These are phyloP conservation scores for Crocallis elinguaria DNA, from an alignment of 2,888 invertebrate species.

Conservation along the genomic window DNA sequence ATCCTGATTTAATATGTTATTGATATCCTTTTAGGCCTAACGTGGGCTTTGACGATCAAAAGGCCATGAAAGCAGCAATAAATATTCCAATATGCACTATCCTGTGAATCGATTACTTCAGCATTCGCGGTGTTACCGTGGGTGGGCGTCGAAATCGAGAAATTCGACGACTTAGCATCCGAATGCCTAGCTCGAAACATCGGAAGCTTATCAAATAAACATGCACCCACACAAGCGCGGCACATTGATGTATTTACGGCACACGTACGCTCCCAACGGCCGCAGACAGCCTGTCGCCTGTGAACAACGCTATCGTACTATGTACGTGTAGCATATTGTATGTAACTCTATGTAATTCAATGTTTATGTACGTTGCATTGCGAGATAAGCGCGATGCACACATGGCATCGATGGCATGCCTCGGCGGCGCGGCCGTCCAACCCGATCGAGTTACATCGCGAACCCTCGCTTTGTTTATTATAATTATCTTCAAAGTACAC, in stretches of 20 bases:
- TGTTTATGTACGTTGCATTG: constrained; percentile 64
- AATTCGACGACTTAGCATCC: constrained; percentile 74
- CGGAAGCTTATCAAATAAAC: constrained; percentile 83
- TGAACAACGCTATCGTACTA: constrained; percentile 77
- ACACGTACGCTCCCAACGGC: constrained; percentile 70
- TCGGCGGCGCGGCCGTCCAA: constrained; percentile 34
- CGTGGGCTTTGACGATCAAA: constrained; percentile 8
- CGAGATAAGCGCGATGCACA: constrained; percentile 61
- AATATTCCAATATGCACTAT: constrained; percentile 39
- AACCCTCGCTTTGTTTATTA: constrained; percentile 47
- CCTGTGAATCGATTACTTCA: constrained; percentile 35
- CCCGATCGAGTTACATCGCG: constrained; percentile 57
- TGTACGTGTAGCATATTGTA: constrained; percentile 66
- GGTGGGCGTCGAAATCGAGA: constrained; percentile 69
- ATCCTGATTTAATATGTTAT: not conserved
- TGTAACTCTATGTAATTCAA: constrained; percentile 71
- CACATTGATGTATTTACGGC: constrained; percentile 68
- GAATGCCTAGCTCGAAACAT: constrained; percentile 73
- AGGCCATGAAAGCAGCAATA: constrained; percentile 30
- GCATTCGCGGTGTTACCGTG: constrained; percentile 44
- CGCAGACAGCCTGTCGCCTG: constrained; percentile 83
- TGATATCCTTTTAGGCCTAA: not conserved
- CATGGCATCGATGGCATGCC: constrained; percentile 33
- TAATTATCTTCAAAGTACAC: constrained; percentile 51
- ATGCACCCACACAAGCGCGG: constrained; percentile 70